Percentiles rank a stretch among this genome's conserved stretches.
phyloP scores from a whole-genome alignment of 2,113 vertebrate species.

The Syrmaticus mikado region DNA sequence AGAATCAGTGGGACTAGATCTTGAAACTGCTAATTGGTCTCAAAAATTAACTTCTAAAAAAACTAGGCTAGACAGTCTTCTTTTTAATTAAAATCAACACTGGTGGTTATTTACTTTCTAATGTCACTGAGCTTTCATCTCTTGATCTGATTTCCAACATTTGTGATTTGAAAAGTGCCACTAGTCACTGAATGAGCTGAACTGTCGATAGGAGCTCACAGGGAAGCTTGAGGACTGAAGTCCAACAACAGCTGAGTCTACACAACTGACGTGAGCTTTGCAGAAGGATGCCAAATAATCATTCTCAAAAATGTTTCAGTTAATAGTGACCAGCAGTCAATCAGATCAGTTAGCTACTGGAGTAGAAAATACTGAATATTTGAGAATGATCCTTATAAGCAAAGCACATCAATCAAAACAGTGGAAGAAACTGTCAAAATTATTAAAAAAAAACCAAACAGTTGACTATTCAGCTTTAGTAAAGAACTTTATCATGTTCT shows the following conservation, averaged over 20 bases:
- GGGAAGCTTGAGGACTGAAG: neutral
- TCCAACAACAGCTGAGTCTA: neutral
- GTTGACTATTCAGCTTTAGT: neutral
- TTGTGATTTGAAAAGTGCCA: neutral
- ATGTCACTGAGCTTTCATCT: neutral
- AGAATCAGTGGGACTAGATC: neutral
- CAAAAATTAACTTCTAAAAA: neutral
- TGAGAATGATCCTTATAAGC: neutral
- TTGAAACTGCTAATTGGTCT: neutral
- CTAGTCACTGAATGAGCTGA: neutral
- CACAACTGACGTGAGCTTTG: neutral
- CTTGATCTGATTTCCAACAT: neutral
- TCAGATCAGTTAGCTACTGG: neutral
- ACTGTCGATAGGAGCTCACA: neutral
- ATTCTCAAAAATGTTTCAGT: neutral
- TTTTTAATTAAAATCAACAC: neutral
- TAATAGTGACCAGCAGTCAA: neutral
- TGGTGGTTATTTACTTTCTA: neutral
- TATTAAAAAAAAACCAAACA: neutral
- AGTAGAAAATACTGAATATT: neutral
- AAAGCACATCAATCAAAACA: neutral
- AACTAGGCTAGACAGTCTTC: neutral
- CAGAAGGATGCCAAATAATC: neutral
- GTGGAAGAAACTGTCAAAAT: neutral
- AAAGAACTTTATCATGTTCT: neutral